These are phyloP conservation scores for Proisotoma minuta DNA, from an alignment of 2,888 invertebrate species.

Conservation along the genomic window DNA sequence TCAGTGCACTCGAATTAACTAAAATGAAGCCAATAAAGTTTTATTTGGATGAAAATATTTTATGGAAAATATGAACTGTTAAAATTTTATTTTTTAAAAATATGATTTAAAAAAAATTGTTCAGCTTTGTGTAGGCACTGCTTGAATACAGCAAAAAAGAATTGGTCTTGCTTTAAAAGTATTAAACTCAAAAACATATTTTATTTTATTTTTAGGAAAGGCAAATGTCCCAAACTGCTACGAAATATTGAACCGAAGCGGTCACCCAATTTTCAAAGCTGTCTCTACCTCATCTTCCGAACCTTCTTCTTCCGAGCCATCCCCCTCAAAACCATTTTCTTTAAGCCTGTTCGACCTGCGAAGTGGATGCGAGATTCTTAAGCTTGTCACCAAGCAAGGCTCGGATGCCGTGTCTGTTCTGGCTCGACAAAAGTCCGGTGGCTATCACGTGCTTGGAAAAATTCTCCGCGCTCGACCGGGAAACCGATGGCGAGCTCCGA, in stretches of 20 bases:
- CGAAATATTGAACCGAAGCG: slow-evolving; percentile 32
- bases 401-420: slow-evolving; percentile 34
- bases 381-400: slow-evolving; percentile 30
- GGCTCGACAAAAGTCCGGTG: slow-evolving; percentile 33
- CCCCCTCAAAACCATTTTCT: slow-evolving; percentile 20
- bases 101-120: too few species aligned
- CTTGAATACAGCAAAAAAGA: too few species aligned
- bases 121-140: too few species aligned
- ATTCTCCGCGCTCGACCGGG: slow-evolving; percentile 28
- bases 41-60: too few species aligned
- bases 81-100: too few species aligned
- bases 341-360: slow-evolving; percentile 38
- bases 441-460: slow-evolving; percentile 38
- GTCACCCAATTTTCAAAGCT: slow-evolving; percentile 41
- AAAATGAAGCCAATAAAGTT: too few species aligned
- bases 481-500: slow-evolving; percentile 20
- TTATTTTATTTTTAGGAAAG: slow-evolving; percentile 17
- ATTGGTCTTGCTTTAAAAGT: too few species aligned
- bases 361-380: slow-evolving; percentile 34
- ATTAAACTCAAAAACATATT: too few species aligned
- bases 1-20: background rate
- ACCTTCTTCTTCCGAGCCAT: slow-evolving; percentile 21
- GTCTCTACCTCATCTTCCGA: slow-evolving; percentile 23
- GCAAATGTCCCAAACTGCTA: slow-evolving; percentile 34
- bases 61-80: too few species aligned